Base-by-base conservation (phyloP, 2,113 vertebrate genomes). In the Mugil cephalus region DNA sequence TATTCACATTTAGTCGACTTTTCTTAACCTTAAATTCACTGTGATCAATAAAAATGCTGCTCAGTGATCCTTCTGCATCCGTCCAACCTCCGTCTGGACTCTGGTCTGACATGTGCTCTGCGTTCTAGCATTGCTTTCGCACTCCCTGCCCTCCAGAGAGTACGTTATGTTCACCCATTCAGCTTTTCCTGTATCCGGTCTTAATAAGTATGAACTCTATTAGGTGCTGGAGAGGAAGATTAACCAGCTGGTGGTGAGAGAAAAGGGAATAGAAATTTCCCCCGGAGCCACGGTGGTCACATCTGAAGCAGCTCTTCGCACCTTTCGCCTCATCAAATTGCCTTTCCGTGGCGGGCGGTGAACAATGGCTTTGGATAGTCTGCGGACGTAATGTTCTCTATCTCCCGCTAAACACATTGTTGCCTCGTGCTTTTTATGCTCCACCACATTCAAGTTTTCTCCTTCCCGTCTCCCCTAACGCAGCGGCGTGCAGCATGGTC, bases 141-240 rank as follows among this genome's bases (percentile, higher is more conserved):
- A 51, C 65, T 63, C 59, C 1, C 21, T 38, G 5, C 14, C 30
- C 54, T 13, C 51, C 52, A 24, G 30, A 60, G 40, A 62, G 42
- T 7, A 35, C 40, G 38, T 14, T 9, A 9, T 43, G 17, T 76
- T 58, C 61, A 66, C 51, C 62, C 58, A 45, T 67, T 59, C 66
- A 70, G 36, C 56, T 66, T 68, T 56, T 69, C 51, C 45, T 48
- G 62, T 55, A 69, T 73, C 24, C 10, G 6, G 8, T 59, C 80
- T 84, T 84, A 85, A 84, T 86, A 76, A 75, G 73, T 70, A 59
- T 83, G 67, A 77, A 82, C 40, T 63, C 39, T 53, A 64, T 74
- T 66, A 62, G 58, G n/a, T 48, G 19, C 42, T 43, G 39, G 17
- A 69, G 43, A 82, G 35, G 62, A 18, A 60, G 64, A 79, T 85